A percentile compares a stretch with the other conserved stretches of the same genome.
phyloP scores from a whole-genome alignment of 2,888 invertebrate genomes.

The Himalopsyche japonica region DNA sequence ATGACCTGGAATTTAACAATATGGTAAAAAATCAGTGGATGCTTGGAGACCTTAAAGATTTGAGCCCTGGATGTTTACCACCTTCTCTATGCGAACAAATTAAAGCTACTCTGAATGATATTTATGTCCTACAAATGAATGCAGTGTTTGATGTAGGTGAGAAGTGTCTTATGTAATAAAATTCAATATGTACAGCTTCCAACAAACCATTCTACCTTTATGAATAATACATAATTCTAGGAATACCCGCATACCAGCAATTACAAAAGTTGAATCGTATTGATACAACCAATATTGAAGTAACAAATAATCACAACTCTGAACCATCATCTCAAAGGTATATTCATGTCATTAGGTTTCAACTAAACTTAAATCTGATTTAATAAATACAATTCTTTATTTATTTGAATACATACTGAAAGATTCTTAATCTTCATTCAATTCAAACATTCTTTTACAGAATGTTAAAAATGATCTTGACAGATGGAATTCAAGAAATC shows the following conservation, averaged over 20 bases:
- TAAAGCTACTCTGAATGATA: constrained; percentile 57
- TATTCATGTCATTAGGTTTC: not conserved
- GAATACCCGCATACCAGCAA: constrained; percentile 62
- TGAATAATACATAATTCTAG: constrained; percentile 43
- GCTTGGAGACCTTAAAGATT: constrained; percentile 65
- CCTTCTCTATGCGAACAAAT: constrained; percentile 54
- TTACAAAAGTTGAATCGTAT: constrained; percentile 62
- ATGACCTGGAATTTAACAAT: constrained; percentile 56
- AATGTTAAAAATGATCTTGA: constrained; percentile 71
- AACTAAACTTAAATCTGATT: too few relatives aligned
- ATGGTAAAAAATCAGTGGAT: constrained; percentile 70
- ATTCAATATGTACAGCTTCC: constrained; percentile 47
- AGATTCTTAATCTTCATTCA: not conserved
- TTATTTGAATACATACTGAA: too few relatives aligned
- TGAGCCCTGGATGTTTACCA: constrained; percentile 66
- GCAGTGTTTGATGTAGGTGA: constrained; percentile 64
- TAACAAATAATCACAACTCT: constrained; percentile 55
- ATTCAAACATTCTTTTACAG: constrained; percentile 50
- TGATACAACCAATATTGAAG: constrained; percentile 55
- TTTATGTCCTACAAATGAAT: constrained; percentile 67
- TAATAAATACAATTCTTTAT: too few relatives aligned
- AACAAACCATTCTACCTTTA: constrained; percentile 34
- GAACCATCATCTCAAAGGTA: constrained; percentile 36
- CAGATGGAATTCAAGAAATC: constrained; percentile 74
- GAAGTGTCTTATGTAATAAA: not conserved